Evolutionary conservation across 2,113 vertebrate genomes (phyloP).

Genomic region (Trinectes maculatus): DNA sequence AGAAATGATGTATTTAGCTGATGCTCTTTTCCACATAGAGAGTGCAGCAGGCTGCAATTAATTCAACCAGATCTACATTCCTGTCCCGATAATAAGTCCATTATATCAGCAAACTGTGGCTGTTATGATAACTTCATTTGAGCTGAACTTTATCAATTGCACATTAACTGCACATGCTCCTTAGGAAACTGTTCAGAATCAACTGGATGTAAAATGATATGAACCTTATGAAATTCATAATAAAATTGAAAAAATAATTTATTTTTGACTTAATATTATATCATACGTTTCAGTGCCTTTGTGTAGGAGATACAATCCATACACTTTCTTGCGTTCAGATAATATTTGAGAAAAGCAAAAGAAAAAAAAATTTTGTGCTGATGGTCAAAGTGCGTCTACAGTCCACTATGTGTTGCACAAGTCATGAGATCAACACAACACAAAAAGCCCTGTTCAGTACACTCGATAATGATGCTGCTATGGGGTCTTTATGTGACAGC

Average conservation of each 20-base stretch:
- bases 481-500: background rate
- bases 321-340: background rate
- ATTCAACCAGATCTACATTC: slow-evolving; percentile 34
- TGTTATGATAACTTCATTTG: slow-evolving; percentile 5
- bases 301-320: background rate
- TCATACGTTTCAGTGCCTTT: too few species aligned
- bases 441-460: background rate
- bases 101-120: slow-evolving; percentile 28
- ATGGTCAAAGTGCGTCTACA: background rate
- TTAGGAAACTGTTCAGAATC: background rate
- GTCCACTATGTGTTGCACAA: background rate
- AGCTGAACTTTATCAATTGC: slow-evolving; percentile 13
- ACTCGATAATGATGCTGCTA: background rate
- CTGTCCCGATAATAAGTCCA: slow-evolving; percentile 30
- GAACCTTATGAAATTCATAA: too few species aligned
- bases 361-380: background rate
- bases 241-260: too few species aligned
- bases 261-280: too few species aligned
- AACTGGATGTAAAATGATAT: background rate
- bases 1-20: slow-evolving; percentile 57
- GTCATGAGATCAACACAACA: background rate
- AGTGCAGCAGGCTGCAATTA: slow-evolving; percentile 44
- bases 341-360: background rate
- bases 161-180: slow-evolving; percentile 2
- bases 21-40: slow-evolving; percentile 33